These are phyloP conservation scores for Euschistus heros DNA, from an alignment of 1,140 invertebrate genomes.

Conservation along the genomic window DNA sequence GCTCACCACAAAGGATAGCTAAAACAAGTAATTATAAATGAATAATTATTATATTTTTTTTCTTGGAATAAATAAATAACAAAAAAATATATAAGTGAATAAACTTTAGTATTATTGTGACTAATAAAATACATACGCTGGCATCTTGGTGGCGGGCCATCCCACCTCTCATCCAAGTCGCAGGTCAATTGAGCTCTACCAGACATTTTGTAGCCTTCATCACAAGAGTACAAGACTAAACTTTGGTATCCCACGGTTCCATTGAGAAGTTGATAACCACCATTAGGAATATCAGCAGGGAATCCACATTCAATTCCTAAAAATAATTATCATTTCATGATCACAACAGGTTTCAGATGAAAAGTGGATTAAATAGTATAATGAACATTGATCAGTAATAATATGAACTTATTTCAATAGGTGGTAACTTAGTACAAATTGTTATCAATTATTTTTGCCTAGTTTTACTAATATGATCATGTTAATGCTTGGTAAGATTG, in stretches of 20 bases:
- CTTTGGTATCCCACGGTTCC: conserved; percentile 73
- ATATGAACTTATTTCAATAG: too few species aligned
- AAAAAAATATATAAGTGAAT: not conserved
- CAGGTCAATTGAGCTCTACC: conserved; percentile 70
- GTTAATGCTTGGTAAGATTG: not conserved
- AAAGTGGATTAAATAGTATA: too few species aligned
- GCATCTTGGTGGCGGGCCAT: conserved; percentile 81
- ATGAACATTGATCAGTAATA: too few species aligned
- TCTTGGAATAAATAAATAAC: not conserved
- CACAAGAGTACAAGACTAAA: conserved; percentile 71
- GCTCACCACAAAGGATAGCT: conserved; percentile 67
- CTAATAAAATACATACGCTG: conserved; percentile 48
- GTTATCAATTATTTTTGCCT: not conserved
- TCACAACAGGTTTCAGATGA: too few species aligned
- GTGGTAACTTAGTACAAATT: not conserved
- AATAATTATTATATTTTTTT: not conserved
- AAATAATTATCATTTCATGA: conserved; percentile 8
- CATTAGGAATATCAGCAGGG: conserved; percentile 74
- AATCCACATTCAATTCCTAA: conserved; percentile 79
- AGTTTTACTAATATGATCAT: too few species aligned
- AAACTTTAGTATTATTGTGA: not conserved
- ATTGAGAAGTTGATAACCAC: conserved; percentile 69
- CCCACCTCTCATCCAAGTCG: conserved; percentile 87
- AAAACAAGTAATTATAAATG: conserved; percentile 20
- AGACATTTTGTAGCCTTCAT: conserved; percentile 73